Evolutionary conservation across 1,140 invertebrate species (phyloP).

Genomic region (Ooceraea biroi): DNA sequence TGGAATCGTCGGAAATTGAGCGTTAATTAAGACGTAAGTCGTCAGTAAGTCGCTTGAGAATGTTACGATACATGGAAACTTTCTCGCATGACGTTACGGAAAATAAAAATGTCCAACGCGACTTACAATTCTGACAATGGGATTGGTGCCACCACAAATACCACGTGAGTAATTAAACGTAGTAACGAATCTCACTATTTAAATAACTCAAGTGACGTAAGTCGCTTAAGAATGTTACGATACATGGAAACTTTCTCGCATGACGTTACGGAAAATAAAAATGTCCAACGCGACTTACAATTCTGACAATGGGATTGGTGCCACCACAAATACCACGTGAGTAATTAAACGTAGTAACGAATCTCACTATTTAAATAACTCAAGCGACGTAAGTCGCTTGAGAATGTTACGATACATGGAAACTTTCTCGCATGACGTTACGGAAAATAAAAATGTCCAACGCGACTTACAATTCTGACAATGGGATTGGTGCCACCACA

Average conservation of each 20-base stretch:
- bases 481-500: slow-evolving; percentile 16
- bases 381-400: slow-evolving; percentile 14
- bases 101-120: slow-evolving; percentile 30
- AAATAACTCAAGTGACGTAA: too few relatives aligned
- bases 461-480: slow-evolving; percentile 18
- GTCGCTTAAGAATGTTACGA: slow-evolving; percentile 29
- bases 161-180: background rate
- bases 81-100: slow-evolving; percentile 2
- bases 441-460: slow-evolving; percentile 25
- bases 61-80: slow-evolving; percentile 39
- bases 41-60: slow-evolving; percentile 23
- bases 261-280: slow-evolving; percentile 26
- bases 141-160: slow-evolving; percentile 17
- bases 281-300: slow-evolving; percentile 22
- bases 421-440: slow-evolving; percentile 19
- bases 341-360: background rate
- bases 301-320: slow-evolving; percentile 26
- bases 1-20: slow-evolving; percentile 16
- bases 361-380: too few relatives aligned
- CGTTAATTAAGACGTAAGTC: slow-evolving; percentile 51
- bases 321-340: background rate
- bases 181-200: background rate
- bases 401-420: slow-evolving; percentile 38
- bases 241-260: slow-evolving; percentile 23
- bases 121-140: slow-evolving; percentile 19